Conservation (phyloP, 2,888 invertebrate genomes). For the Synanthedon andrenaeformis region DNA sequence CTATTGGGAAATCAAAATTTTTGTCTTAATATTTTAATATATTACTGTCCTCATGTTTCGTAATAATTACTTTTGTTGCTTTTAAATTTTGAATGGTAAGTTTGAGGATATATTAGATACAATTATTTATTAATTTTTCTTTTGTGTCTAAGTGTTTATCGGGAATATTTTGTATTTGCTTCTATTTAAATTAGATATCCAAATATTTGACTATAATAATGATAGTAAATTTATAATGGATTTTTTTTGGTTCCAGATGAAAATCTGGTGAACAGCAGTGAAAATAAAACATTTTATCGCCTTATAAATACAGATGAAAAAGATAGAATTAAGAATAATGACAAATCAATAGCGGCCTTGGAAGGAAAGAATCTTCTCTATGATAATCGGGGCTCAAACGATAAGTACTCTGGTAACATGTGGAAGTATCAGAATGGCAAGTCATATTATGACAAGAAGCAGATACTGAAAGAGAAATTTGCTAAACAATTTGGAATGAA, state of each 20-base stretch:
- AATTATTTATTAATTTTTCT: no score
- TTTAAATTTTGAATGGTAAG: no score
- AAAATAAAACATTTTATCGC: slow-evolving; percentile 35
- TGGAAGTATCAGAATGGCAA: slow-evolving; percentile 42
- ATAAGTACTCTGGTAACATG: slow-evolving; percentile 33
- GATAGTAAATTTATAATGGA: not conserved
- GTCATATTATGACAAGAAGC: slow-evolving; percentile 34
- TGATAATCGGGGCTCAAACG: slow-evolving; percentile 29
- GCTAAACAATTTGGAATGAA: slow-evolving; percentile 36
- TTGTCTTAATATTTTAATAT: no score
- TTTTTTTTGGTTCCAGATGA: slow-evolving; percentile 33
- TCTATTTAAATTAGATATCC: no score
- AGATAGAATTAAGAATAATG: slow-evolving; percentile 51
- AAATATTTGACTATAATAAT: not conserved
- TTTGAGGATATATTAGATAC: no score
- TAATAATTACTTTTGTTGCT: no score
- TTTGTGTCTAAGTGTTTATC: no score
- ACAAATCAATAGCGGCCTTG: slow-evolving; percentile 54
- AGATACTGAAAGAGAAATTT: slow-evolving; percentile 45
- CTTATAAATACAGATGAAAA: slow-evolving; percentile 41
- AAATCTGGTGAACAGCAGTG: slow-evolving; percentile 22
- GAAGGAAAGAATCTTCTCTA: slow-evolving; percentile 49
- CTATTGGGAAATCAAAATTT: no score
- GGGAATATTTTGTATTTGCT: no score
- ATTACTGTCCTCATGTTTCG: no score